These are phyloP conservation scores for Parascotia fuliginaria DNA, from an alignment of 2,888 invertebrate species.

Conservation along the genomic window DNA sequence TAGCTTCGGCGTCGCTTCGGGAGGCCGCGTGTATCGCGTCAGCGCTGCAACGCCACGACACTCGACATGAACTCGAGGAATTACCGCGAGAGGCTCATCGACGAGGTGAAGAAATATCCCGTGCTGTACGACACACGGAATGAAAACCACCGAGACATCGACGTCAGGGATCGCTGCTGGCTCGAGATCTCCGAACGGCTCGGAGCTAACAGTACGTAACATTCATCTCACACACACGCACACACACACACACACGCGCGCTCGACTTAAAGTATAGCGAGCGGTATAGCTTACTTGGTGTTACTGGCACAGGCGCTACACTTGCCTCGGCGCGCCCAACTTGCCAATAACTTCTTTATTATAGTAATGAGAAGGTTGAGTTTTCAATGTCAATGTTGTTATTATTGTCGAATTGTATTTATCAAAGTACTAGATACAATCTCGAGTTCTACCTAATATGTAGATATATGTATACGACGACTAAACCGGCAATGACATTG, in stretches of 20 bases:
- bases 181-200: conserved; percentile 72
- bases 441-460: too few relatives aligned
- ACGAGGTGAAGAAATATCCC: conserved; percentile 76
- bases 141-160: conserved; percentile 76
- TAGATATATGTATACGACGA: too few relatives aligned
- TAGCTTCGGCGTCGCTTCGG: conserved; percentile 63
- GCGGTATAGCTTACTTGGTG: conserved; percentile 5
- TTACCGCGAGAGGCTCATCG: conserved; percentile 72
- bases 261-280: neutral
- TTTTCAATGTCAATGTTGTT: too few relatives aligned
- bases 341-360: too few relatives aligned
- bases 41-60: neutral
- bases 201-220: conserved; percentile 68
- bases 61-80: conserved; percentile 51
- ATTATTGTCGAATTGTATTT: too few relatives aligned
- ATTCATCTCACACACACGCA: neutral
- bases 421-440: too few relatives aligned
- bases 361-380: too few relatives aligned
- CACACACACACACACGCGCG: neutral
- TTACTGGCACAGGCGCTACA: too few relatives aligned
- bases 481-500: too few relatives aligned
- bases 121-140: conserved; percentile 77
- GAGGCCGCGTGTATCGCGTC: conserved; percentile 52
- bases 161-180: conserved; percentile 78
- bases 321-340: too few relatives aligned